Base-by-base conservation (phyloP, 2,797 vertebrate genomes). In the Lagodon rhomboides region DNA sequence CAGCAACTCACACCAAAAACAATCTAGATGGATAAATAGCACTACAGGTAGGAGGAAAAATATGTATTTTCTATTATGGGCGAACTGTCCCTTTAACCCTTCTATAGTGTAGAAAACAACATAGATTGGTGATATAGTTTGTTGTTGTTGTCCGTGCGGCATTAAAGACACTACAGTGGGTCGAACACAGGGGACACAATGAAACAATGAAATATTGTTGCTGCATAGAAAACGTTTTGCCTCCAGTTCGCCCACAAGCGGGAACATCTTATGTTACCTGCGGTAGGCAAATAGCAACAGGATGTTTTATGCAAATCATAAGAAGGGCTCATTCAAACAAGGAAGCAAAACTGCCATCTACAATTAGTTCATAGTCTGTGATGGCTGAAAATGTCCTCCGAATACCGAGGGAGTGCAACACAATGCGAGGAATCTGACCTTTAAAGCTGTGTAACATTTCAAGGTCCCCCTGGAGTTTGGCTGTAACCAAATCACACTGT, bases 381-480 rank as follows among this genome's bases (percentile, higher is more conserved):
- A 78, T 62, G 55, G 63, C 60, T 75, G 62, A 68, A 88, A 67
- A 63, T 80, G n/a, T 84, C 51, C 46, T 83, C 65, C 65, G 67
- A 84, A 80, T 85, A 71, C 84, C 13, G 55, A 89, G 67, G 38
- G 78, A 75, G 60, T 69, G 70, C 68, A 73, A 71, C 74, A 83
- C 80, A 86, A 91, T 86, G 80, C 73, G 64, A 87, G 74, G 85
- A 93, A 90, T 93, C 83, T 92, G 85, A 87, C 85, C 85, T 90
- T 88, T 86, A 72, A 54, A 85, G 67, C 78, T 72, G 58, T 67
- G 73, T 65, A 90, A 89, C 80, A 88, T 86, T 87, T 90, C 84
- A 84, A 83, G 87, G 87, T 85, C 65, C 23, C 53, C 68, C 55
- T 64, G 44, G 77, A 89, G 68, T 63, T 63, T 49, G 60, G 55